These are phyloP conservation scores for Trachelus troglodyta DNA, from an alignment of 2,888 invertebrate species.

Conservation along the genomic window DNA sequence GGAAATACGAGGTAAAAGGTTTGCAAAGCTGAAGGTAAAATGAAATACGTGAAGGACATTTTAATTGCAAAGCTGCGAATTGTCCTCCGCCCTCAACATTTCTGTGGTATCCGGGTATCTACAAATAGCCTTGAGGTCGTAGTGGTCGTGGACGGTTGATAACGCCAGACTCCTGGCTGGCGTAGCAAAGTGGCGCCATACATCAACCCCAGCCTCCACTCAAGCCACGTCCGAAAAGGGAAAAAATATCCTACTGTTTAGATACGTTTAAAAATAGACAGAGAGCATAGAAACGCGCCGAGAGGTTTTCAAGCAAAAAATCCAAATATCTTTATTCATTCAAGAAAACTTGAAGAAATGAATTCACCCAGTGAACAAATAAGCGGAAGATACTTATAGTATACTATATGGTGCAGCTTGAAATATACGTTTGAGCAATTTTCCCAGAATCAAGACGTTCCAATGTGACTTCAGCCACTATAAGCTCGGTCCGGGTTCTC, in stretches of 20 bases:
- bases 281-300: neutral
- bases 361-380: neutral
- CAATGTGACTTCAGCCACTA: neutral
- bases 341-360: neutral
- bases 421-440: neutral
- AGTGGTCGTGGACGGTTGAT: constrained; percentile 16
- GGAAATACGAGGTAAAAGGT: neutral
- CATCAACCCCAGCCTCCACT: constrained; percentile 13
- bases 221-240: constrained; percentile 1
- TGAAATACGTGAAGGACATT: constrained; percentile 18
- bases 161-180: constrained; percentile 9
- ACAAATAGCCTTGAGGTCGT: constrained; percentile 16
- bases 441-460: neutral
- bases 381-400: neutral
- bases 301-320: neutral
- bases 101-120: constrained; percentile 12
- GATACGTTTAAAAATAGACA: neutral
- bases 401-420: neutral
- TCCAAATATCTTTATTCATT: neutral
- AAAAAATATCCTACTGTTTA: constrained; percentile 5
- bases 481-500: neutral
- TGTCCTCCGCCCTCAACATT: constrained; percentile 3
- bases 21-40: neutral
- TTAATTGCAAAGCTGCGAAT: constrained; percentile 19
- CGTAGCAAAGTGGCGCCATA: constrained; percentile 22